Evolutionary conservation across 2,113 vertebrate species (phyloP), one percentile per base, ranked within the genome.

Genomic region (Melanotaenia duboulayi): DNA sequence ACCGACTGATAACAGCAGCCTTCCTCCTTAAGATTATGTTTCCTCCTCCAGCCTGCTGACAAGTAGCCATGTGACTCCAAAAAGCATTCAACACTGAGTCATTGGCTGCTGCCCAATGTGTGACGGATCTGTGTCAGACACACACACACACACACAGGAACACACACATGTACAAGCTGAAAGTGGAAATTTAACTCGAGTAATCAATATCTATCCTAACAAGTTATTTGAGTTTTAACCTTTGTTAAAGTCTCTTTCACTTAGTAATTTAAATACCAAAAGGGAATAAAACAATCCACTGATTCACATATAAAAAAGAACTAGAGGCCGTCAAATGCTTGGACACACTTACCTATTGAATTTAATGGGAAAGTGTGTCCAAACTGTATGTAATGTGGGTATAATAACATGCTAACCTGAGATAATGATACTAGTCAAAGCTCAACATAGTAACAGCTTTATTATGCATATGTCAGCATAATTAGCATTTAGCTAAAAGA

Each of bases 31-130:
- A 77, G 90, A 91, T 93, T 93, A 92, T 66, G 90, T 93, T 93
- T 91, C 92, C 90, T 88, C 88, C 87, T 90, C 71, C 63, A 84
- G 81, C 85, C 89, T 78, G 87, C 89, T 92, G 92, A 92, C 90
- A 91, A 80, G 84, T 81, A 76, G 82, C 88, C 94, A 94, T 94
- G 93, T 94, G 94, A 94, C 92, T 86, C 63, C 76, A 76, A 63
- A 58, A 65, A 83, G 86, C 83, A 91, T 83, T 91, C 88, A 90
- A 83, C 69, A 84, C 71, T 91, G 90, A 92, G 84, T 91, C 88
- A 91, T 70, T 88, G 78, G 65, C 81, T 73, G 71, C 49, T 74
- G 56, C 71, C 54, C 60, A 71, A 16, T 71, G 7, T 20, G 40
- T 44, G 14, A 35, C 57, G n/a, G 19, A 16, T 74, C 7, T 20